Percentiles rank a stretch among this genome's conserved stretches.
Conservation (phyloP, 2,888 invertebrate genomes). For the Cataglyphis albicans region DNA sequence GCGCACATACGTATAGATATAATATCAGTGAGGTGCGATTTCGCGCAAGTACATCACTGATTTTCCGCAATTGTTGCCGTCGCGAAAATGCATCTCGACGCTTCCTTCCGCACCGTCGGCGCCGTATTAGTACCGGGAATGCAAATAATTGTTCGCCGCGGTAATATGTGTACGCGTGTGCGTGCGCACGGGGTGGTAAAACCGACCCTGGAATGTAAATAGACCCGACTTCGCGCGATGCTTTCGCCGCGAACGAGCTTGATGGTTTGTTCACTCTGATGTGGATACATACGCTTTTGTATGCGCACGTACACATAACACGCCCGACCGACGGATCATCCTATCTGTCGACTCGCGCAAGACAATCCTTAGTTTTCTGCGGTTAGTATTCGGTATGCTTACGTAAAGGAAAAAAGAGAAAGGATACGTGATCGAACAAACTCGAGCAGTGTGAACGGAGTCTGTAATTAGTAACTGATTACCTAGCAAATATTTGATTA, state of each 20-base stretch:
- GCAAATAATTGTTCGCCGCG: constrained; percentile 83
- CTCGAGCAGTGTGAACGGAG: background rate
- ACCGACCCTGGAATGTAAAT: constrained; percentile 82
- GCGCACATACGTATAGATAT: background rate
- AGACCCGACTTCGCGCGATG: constrained; percentile 75
- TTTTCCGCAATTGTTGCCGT: constrained; percentile 40
- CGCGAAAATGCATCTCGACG: constrained; percentile 63
- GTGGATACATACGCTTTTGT: constrained; percentile 48
- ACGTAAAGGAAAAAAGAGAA: background rate
- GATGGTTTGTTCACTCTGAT: constrained; percentile 44
- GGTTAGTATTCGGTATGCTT: background rate
- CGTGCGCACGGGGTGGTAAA: constrained; percentile 71
- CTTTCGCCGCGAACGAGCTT: constrained; percentile 51
- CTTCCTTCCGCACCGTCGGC: constrained; percentile 70
- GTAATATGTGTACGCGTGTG: constrained; percentile 26
- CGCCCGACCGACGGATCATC: constrained; percentile 25
- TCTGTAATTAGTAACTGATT: background rate
- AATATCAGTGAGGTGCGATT: constrained; percentile 1
- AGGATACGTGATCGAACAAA: background rate
- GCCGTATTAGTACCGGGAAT: constrained; percentile 77
- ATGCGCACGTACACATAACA: constrained; percentile 17
- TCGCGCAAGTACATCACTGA: constrained; percentile 32
- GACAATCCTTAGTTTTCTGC: constrained; percentile 2
- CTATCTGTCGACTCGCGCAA: constrained; percentile 21
- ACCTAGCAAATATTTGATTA: background rate